Conservation (phyloP, 1,140 invertebrate species). For the Formica exsecta region DNA sequence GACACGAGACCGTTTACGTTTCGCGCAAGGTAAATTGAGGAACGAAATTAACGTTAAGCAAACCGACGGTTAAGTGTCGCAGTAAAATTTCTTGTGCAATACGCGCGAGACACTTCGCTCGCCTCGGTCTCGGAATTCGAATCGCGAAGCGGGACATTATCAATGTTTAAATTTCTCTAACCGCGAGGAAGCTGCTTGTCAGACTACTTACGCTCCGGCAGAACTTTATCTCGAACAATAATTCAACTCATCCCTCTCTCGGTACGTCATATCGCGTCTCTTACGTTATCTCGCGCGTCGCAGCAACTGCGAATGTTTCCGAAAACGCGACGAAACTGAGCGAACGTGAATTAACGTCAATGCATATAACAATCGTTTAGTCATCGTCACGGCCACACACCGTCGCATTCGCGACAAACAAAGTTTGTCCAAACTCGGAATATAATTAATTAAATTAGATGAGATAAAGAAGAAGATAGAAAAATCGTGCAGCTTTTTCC, state of each 20-base stretch:
- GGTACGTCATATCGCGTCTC: constrained; percentile 48
- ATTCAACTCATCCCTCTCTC: constrained; percentile 55
- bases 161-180: constrained; percentile 71
- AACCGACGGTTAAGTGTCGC: constrained; percentile 43
- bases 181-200: constrained; percentile 61
- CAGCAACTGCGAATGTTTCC: constrained; percentile 36
- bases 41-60: constrained; percentile 56
- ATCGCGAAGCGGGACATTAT: constrained; percentile 64
- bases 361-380: constrained; percentile 24
- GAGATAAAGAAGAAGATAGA: background rate
- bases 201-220: constrained; percentile 46
- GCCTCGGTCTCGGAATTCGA: constrained; percentile 17
- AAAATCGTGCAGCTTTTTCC: background rate
- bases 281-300: constrained; percentile 55
- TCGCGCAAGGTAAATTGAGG: constrained; percentile 54
- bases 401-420: background rate
- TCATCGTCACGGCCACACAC: background rate
- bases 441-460: background rate
- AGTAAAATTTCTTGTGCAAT: constrained; percentile 56
- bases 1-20: constrained; percentile 35
- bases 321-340: constrained; percentile 22
- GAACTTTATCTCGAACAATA: constrained; percentile 73
- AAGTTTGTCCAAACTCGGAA: background rate
- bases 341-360: constrained; percentile 43
- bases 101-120: constrained; percentile 27